Percentiles rank a stretch among this genome's conserved stretches.
These are phyloP conservation scores for Polylopha cassiicola DNA, from an alignment of 2,888 invertebrate species.

Conservation along the genomic window DNA sequence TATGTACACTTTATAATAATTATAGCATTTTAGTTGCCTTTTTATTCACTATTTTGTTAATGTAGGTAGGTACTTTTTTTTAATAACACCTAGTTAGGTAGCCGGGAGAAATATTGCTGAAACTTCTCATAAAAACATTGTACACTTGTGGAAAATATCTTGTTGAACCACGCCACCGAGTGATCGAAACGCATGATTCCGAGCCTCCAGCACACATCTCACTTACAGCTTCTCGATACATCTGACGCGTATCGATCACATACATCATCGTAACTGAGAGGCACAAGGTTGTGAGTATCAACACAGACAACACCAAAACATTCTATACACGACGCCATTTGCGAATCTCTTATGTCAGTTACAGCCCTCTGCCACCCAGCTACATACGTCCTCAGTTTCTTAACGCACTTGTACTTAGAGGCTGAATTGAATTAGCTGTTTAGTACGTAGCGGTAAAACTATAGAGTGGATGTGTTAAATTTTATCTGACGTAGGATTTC, in stretches of 20 bases:
- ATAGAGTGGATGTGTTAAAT: constrained; percentile 70
- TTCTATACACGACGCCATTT: constrained; percentile 11
- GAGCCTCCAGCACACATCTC: constrained; percentile 76
- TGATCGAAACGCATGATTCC: constrained; percentile 75
- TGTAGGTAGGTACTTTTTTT: constrained; percentile 28
- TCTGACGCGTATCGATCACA: constrained; percentile 64
- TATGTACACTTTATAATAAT: constrained; percentile 5
- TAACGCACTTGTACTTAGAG: constrained; percentile 72
- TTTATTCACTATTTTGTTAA: constrained; percentile 25
- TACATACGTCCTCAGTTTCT: constrained; percentile 60
- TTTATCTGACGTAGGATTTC: constrained; percentile 37
- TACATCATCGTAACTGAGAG: constrained; percentile 69
- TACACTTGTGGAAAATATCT: constrained; percentile 67
- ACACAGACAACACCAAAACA: constrained; percentile 6
- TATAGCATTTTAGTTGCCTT: constrained; percentile 23
- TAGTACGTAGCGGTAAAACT: constrained; percentile 64
- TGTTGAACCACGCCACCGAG: constrained; percentile 77
- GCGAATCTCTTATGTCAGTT: constrained; percentile 27
- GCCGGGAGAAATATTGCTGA: constrained; percentile 39
- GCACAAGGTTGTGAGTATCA: constrained; percentile 60
- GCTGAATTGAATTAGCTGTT: constrained; percentile 68
- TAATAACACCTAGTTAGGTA: constrained; percentile 31
- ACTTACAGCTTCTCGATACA: constrained; percentile 75
- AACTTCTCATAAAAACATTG: constrained; percentile 60
- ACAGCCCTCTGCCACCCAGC: constrained; percentile 71